These are phyloP conservation scores for Menura novaehollandiae DNA, from an alignment of 2,113 vertebrate genomes.

Conservation along the genomic window DNA sequence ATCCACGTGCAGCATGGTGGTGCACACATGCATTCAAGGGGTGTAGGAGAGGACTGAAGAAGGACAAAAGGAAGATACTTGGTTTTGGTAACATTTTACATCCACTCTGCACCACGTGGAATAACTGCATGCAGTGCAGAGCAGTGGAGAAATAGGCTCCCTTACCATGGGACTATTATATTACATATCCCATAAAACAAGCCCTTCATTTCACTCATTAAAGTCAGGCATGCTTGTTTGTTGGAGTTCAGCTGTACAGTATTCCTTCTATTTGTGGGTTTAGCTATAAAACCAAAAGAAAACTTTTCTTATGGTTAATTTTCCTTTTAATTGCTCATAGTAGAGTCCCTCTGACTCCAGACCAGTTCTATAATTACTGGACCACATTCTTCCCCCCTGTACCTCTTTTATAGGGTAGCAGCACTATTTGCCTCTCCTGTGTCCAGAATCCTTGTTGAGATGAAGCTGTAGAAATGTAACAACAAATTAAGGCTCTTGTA, in stretches of 20 bases:
- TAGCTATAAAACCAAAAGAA: constrained; percentile 31
- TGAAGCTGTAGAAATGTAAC: background rate
- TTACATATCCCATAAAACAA: constrained; percentile 42
- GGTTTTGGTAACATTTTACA: background rate
- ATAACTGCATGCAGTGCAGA: background rate
- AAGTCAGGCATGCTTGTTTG: constrained; percentile 50
- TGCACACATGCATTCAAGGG: background rate
- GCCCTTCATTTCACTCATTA: constrained; percentile 46
- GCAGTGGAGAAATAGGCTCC: background rate
- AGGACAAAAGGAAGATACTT: background rate
- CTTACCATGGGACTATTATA: constrained; percentile 20
- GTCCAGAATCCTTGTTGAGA: background rate
- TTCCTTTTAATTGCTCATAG: constrained; percentile 21
- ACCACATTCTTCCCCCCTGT: background rate
- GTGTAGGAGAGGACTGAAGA: background rate
- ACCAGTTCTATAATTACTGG: background rate
- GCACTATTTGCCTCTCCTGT: background rate
- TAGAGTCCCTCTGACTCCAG: constrained; percentile 43
- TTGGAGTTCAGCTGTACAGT: constrained; percentile 1
- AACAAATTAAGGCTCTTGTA: background rate
- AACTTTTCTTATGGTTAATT: constrained; percentile 33
- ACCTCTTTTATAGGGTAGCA: constrained; percentile 16
- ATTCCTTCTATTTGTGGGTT: constrained; percentile 52
- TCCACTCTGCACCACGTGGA: background rate
- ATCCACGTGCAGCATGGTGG: rapidly evolving